A percentile compares a stretch with the other conserved stretches of the same genome.
Conservation (phyloP, 2,888 invertebrate genomes). For the Spodoptera picta region DNA sequence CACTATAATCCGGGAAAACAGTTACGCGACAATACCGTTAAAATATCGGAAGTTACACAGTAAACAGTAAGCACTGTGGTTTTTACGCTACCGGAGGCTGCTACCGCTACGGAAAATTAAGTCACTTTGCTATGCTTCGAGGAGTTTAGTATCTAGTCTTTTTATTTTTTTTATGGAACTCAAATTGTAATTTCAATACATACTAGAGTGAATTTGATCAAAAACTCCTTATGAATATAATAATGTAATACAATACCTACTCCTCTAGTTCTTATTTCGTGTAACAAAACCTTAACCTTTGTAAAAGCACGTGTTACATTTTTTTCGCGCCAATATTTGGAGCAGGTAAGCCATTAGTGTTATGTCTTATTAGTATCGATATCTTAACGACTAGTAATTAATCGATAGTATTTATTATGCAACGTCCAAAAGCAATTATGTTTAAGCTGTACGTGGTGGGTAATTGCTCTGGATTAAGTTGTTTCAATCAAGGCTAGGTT, state of each 20-base stretch:
- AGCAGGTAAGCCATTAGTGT: constrained; percentile 36
- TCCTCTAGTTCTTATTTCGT: constrained; percentile 22
- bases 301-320: constrained; percentile 48
- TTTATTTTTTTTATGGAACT: constrained; percentile 4
- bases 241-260: neutral
- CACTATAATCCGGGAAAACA: constrained; percentile 48
- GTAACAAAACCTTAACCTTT: constrained; percentile 38
- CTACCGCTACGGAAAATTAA: constrained; percentile 11
- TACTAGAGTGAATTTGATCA: constrained; percentile 20
- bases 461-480: constrained; percentile 69
- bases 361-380: constrained; percentile 46
- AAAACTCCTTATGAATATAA: constrained; percentile 9
- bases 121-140: constrained; percentile 13
- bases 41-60: constrained; percentile 43
- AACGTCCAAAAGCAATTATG: constrained; percentile 47
- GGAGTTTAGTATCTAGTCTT: constrained; percentile 2
- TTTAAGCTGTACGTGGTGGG: constrained; percentile 43
- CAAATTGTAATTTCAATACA: neutral
- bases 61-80: constrained; percentile 25
- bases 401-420: constrained; percentile 49
- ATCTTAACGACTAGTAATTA: constrained; percentile 50
- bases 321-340: constrained; percentile 43
- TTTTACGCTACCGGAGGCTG: constrained; percentile 32
- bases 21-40: constrained; percentile 47
- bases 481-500: constrained; percentile 66